phyloP scores from a whole-genome alignment of 2,113 vertebrate species.

The Nannospalax galili region DNA sequence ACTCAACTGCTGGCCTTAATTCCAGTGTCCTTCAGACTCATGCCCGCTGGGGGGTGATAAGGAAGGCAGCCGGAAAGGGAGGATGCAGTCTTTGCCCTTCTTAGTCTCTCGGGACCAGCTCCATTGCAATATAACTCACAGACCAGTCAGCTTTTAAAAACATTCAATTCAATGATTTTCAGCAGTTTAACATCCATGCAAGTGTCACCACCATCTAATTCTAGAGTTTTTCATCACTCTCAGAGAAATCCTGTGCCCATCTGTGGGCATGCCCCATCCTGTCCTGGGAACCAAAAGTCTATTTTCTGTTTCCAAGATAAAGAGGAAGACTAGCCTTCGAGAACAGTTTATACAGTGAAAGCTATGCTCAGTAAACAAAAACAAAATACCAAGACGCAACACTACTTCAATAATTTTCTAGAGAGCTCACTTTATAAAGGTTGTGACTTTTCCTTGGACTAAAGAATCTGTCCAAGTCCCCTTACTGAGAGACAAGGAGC shows the following conservation, averaged over 20 bases:
- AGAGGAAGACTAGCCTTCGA: neutral
- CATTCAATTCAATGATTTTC: neutral
- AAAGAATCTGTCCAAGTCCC: neutral
- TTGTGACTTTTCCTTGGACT: neutral
- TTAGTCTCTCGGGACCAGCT: neutral
- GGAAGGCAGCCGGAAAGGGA: neutral
- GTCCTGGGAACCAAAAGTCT: neutral
- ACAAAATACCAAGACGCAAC: neutral
- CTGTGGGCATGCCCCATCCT: neutral
- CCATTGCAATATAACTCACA: neutral
- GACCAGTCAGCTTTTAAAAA: neutral
- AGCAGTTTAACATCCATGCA: too few species aligned
- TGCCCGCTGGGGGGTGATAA: neutral
- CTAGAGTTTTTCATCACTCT: neutral
- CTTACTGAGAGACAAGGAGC: neutral
- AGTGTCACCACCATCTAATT: neutral
- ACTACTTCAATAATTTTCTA: neutral
- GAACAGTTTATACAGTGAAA: neutral
- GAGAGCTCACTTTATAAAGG: neutral
- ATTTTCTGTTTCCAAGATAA: neutral
- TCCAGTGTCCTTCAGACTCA: neutral
- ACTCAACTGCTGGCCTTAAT: neutral
- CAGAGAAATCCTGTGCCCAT: neutral
- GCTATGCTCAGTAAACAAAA: neutral
- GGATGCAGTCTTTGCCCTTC: too few species aligned